Evolutionary conservation across 2,113 vertebrate genomes (phyloP).

Genomic region (Arizona elegans): DNA sequence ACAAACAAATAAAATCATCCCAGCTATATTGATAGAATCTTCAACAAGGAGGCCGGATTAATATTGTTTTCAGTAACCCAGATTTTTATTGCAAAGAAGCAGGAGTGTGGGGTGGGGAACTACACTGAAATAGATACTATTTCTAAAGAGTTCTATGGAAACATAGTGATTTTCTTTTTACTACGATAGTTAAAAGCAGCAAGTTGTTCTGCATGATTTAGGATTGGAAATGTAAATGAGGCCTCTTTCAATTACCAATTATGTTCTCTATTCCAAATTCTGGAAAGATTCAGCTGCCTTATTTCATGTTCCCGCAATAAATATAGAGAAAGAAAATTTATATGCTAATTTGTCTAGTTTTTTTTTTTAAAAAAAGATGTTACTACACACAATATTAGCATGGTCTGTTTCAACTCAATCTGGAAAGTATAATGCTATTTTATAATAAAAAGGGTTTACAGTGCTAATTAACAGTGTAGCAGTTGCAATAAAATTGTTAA

Average conservation of each 20-base stretch:
- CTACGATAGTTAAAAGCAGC: not conserved
- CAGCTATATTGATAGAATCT: not conserved
- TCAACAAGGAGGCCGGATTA: not conserved
- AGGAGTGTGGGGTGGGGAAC: not conserved
- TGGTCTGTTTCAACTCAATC: constrained; percentile 23
- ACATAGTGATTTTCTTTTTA: constrained; percentile 11
- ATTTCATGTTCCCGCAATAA: constrained; percentile 25
- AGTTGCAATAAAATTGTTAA: constrained; percentile 26
- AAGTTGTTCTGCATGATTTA: constrained; percentile 9
- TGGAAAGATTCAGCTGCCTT: constrained; percentile 18
- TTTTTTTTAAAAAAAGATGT: not conserved
- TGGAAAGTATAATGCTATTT: constrained; percentile 19
- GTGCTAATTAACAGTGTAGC: constrained; percentile 19
- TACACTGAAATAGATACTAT: constrained; percentile 5
- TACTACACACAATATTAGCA: constrained; percentile 18
- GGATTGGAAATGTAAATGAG: constrained; percentile 28
- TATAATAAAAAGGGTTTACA: constrained; percentile 28
- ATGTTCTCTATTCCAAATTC: constrained; percentile 23
- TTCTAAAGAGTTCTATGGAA: constrained; percentile 6
- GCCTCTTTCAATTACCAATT: constrained; percentile 26
- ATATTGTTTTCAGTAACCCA: constrained; percentile 4
- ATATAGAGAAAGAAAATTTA: constrained; percentile 27
- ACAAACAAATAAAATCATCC: not conserved
- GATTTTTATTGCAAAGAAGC: not conserved
- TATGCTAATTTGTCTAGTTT: constrained; percentile 24